These are phyloP conservation scores for Otis tarda DNA, from an alignment of 2,113 vertebrate species.

Conservation along the genomic window DNA sequence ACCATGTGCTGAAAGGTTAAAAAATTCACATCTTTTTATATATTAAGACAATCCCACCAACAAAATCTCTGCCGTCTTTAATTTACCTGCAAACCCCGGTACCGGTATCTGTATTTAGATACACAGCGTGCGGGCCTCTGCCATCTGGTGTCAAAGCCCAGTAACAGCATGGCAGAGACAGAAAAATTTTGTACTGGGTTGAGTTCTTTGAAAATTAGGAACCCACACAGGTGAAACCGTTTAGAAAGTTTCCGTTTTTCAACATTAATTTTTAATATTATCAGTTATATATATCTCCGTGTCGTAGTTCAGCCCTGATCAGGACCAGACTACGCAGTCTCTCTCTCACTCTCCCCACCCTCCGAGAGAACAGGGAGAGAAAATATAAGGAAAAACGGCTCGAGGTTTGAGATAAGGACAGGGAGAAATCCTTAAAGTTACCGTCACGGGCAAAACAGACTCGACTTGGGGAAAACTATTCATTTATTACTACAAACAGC, in stretches of 20 bases:
- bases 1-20: neutral
- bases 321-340: too few species aligned
- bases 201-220: neutral
- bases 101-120: accelerated
- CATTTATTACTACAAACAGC: too few species aligned
- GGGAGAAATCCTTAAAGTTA: too few species aligned
- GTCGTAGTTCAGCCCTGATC: too few species aligned
- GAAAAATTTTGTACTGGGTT: neutral
- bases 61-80: accelerated
- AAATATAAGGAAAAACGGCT: too few species aligned
- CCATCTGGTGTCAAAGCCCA: neutral
- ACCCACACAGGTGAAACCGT: neutral
- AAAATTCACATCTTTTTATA: accelerated
- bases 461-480: too few species aligned
- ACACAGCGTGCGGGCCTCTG: neutral
- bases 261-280: neutral
- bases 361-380: too few species aligned
- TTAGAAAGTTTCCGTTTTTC: neutral
- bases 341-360: too few species aligned
- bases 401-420: too few species aligned
- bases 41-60: neutral
- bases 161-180: neutral
- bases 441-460: too few species aligned
- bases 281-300: too few species aligned
- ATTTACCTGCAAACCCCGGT: accelerated